phyloP scores from a whole-genome alignment of 1,140 invertebrate genomes.

The Hylyphantes graminicola region DNA sequence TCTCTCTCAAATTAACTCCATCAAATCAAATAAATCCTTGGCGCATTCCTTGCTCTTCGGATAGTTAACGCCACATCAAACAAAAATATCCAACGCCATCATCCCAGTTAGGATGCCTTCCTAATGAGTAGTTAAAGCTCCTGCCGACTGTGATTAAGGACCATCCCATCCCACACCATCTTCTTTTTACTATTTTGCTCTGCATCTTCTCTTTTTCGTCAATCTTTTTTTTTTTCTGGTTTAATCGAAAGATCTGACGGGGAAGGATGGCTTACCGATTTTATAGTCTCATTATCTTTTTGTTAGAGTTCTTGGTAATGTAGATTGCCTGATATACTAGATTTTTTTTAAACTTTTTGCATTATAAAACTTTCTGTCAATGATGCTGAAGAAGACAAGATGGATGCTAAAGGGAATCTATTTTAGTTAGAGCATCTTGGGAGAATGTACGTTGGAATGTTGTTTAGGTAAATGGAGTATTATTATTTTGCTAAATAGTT shows the following conservation, averaged over 20 bases:
- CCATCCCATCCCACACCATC: background rate
- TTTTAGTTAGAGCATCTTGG: background rate
- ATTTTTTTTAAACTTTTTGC: background rate
- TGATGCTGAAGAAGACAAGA: background rate
- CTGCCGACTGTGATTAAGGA: constrained; percentile 42
- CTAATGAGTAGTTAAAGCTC: constrained; percentile 40
- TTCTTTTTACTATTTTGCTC: background rate
- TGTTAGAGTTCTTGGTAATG: constrained; percentile 21
- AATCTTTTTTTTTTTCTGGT: background rate
- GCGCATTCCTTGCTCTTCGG: background rate
- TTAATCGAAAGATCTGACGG: constrained; percentile 26
- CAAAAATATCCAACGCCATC: constrained; percentile 7
- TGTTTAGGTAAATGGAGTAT: too few relatives aligned
- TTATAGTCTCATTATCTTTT: constrained; percentile 29
- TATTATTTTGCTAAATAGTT: too few relatives aligned
- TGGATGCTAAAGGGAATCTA: background rate
- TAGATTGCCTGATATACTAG: constrained; percentile 13
- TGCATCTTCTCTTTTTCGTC: background rate
- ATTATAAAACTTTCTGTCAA: background rate
- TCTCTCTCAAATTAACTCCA: constrained; percentile 26
- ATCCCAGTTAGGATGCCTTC: constrained; percentile 1
- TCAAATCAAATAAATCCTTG: constrained; percentile 18
- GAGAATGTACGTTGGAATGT: too few relatives aligned
- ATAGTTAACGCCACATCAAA: constrained; percentile 2
- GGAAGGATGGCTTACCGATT: constrained; percentile 20